Base-by-base conservation (phyloP, 1,140 invertebrate genomes). In the Lasioglossum baleicum region DNA sequence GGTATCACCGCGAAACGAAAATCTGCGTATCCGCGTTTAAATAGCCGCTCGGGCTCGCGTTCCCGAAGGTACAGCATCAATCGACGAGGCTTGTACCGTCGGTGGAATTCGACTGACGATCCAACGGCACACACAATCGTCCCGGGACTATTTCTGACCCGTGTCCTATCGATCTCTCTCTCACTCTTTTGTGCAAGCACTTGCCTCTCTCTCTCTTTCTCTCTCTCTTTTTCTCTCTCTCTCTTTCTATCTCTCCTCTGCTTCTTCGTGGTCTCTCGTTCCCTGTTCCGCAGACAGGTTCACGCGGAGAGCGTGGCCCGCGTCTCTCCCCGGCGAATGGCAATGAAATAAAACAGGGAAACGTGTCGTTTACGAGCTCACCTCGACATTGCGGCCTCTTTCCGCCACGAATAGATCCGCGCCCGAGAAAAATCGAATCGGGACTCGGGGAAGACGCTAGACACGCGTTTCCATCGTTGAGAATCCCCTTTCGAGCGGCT, bases 21-120 rank as follows among this genome's bases (percentile, higher is more conserved):
- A 61, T 70, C 53, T 17, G 42, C 17, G 66, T 13, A 53, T 20
- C 15, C 22, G 20, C 40, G 77, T 66, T 79, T 56, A 60, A 80
- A 72, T 73, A 64, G 60, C 69, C 44, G 70, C 31, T 44, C 15
- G 61, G 48, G 64, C 42, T 67, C 64, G 72, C 72, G 64, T 80
- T 67, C 56, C 31, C 61, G 48, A 73, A 35, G 53, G 22, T 53
- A n/a, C 64, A 51, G 78, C 72, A 80, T 80, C 56, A 65, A 80
- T 80, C 78, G 78, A 67, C 71, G 78, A 75, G 78, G 40, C 63
- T 22, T 22, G 71, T 75, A 66, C 77, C 77, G 71, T 80, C 78
- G 78, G 71, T 75, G 63, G 72, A 75, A 75, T 80, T 80, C 78
- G 78, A 80, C 78, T 80, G 78, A 74, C 61, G 72, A 68, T 75